These are phyloP conservation scores for Leptodactylus fallax DNA, from an alignment of 2,797 vertebrate genomes.

Conservation along the genomic window DNA sequence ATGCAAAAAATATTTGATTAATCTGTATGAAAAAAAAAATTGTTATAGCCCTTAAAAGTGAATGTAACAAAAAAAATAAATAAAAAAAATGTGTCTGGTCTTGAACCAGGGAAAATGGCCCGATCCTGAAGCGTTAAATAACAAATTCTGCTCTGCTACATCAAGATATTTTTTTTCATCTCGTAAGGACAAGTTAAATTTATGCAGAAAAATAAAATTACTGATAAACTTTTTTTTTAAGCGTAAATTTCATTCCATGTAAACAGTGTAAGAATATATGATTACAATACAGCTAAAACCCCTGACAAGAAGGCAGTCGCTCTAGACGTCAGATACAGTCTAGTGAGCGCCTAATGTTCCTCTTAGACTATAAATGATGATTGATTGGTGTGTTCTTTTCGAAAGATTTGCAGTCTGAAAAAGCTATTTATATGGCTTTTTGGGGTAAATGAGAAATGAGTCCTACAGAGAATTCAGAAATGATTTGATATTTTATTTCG, in stretches of 20 bases:
- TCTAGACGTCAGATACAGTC: conserved; percentile 52
- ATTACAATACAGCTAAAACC: conserved; percentile 47
- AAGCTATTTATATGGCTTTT: conserved; percentile 54
- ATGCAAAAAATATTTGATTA: too few relatives aligned
- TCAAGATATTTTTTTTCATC: not conserved
- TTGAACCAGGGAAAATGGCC: too few relatives aligned
- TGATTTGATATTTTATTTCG: conserved; percentile 43
- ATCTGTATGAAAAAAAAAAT: too few relatives aligned
- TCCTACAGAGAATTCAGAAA: conserved; percentile 44
- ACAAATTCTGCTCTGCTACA: not conserved
- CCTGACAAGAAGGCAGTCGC: conserved; percentile 12
- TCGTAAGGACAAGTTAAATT: not conserved
- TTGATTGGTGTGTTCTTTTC: conserved; percentile 61
- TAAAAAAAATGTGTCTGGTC: too few relatives aligned
- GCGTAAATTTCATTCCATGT: conserved; percentile 22
- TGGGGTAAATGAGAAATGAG: conserved; percentile 51
- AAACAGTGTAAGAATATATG: conserved; percentile 41
- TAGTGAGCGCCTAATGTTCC: conserved; percentile 59
- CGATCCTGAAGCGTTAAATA: too few relatives aligned
- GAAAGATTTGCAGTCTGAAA: conserved; percentile 49
- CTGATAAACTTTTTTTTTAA: not conserved
- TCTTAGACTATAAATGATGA: conserved; percentile 57
- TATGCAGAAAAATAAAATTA: not conserved
- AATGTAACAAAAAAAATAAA: too few relatives aligned
- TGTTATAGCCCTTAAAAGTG: too few relatives aligned